phyloP scores from a whole-genome alignment of 2,113 vertebrate genomes.

The Sylvilagus bachmani region DNA sequence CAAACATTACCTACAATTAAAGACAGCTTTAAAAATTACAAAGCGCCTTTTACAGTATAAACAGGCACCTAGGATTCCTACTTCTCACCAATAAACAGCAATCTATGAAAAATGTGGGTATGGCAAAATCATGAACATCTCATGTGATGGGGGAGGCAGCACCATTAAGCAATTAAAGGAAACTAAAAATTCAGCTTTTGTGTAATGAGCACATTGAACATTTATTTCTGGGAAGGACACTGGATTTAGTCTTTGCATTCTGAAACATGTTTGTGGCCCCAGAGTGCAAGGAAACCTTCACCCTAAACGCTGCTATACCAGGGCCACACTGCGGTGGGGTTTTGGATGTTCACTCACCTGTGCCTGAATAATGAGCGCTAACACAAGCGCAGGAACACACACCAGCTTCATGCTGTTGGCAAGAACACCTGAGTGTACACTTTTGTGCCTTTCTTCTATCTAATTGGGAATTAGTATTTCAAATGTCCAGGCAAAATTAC shows the following conservation, averaged over 20 bases:
- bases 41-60: neutral
- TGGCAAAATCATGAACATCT: slow-evolving; percentile 4
- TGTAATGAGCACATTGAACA: slow-evolving; percentile 64
- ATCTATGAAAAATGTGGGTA: neutral
- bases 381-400: neutral
- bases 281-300: rapidly evolving
- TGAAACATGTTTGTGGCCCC: neutral
- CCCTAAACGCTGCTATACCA: too few relatives aligned
- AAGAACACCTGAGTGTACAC: neutral
- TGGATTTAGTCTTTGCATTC: neutral
- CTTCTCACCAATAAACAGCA: neutral
- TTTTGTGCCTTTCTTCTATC: neutral
- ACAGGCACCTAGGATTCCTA: neutral
- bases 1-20: too few relatives aligned
- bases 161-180: slow-evolving; percentile 20
- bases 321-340: too few relatives aligned
- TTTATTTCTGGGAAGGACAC: neutral
- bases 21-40: neutral
- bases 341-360: too few relatives aligned
- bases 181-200: slow-evolving; percentile 42
- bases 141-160: slow-evolving; percentile 27
- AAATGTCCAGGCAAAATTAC: neutral
- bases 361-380: too few relatives aligned
- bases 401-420: neutral
- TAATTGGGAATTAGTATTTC: neutral